Percentiles rank a stretch among this genome's conserved stretches.
Evolutionary conservation across 2,113 vertebrate genomes (phyloP).

Genomic region (Rhabdomys dilectus): DNA sequence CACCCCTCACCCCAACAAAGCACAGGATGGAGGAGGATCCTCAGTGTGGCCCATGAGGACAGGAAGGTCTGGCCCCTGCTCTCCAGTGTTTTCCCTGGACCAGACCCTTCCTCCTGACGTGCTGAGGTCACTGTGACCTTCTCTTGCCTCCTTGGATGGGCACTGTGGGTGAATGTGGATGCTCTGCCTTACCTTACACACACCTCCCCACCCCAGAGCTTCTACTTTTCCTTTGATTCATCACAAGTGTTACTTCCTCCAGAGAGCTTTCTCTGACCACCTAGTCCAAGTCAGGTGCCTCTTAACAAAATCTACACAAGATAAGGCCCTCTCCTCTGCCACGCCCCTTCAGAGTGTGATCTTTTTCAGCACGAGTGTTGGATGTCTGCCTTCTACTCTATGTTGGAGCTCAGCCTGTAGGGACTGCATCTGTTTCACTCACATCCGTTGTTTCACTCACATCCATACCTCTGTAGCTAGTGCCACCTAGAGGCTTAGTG

Average conservation of each 20-base stretch:
- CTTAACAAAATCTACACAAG: neutral
- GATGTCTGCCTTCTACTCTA: neutral
- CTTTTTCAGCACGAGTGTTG: neutral
- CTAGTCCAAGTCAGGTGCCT: neutral
- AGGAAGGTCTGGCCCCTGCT: neutral
- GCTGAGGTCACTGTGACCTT: neutral
- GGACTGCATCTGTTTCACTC: neutral
- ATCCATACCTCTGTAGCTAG: neutral
- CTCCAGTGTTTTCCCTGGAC: neutral
- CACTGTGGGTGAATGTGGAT: neutral
- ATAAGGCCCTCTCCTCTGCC: neutral
- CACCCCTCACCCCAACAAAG: neutral
- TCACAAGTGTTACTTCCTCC: neutral
- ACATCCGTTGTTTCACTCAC: neutral
- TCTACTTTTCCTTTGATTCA: neutral
- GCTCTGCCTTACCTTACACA: neutral
- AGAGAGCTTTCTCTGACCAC: neutral
- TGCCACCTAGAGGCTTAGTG: neutral
- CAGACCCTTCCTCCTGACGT: neutral
- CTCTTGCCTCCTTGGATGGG: neutral
- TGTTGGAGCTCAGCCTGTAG: neutral
- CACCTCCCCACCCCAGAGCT: neutral
- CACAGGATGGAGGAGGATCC: neutral
- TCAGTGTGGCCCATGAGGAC: neutral
- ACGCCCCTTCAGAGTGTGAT: neutral